phyloP scores from a whole-genome alignment of 2,797 vertebrate species.

The Craterocephalus amniculus region DNA sequence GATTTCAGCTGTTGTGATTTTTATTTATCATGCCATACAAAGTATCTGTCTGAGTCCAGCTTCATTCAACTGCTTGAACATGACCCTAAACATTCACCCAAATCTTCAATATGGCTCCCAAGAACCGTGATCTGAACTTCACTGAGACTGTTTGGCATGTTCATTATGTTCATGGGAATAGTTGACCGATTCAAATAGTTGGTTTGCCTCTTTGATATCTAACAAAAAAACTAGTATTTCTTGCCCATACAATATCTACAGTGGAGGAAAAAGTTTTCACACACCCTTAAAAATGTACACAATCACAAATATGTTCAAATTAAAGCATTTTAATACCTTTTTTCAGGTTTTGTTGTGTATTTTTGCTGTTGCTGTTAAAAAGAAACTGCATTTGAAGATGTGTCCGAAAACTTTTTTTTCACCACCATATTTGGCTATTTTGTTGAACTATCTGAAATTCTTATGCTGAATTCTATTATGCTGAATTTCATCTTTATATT shows the following conservation, averaged over 20 bases:
- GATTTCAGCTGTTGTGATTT: not conserved
- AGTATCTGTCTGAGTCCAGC: not conserved
- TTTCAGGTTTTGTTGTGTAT: too few relatives aligned
- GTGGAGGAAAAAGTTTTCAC: too few relatives aligned
- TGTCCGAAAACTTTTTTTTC: too few relatives aligned
- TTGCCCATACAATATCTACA: not conserved
- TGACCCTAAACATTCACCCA: not conserved
- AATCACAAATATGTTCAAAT: too few relatives aligned
- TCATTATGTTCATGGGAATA: not conserved
- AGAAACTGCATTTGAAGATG: too few relatives aligned
- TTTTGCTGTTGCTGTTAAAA: too few relatives aligned
- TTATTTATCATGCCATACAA: too few relatives aligned
- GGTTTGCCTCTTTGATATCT: not conserved
- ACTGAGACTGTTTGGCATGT: not conserved
- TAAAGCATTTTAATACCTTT: too few relatives aligned
- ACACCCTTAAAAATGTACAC: too few relatives aligned
- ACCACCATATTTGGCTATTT: too few relatives aligned
- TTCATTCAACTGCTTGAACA: not conserved
- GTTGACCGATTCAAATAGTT: not conserved
- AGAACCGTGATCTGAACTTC: not conserved
- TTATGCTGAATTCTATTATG: too few relatives aligned
- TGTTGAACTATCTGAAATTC: not conserved
- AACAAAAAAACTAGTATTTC: conserved; percentile 2
- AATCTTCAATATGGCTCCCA: not conserved
- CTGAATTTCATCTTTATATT: not conserved